Evolutionary conservation across 2,797 vertebrate genomes (phyloP).

Genomic region (Lepus townsendii): DNA sequence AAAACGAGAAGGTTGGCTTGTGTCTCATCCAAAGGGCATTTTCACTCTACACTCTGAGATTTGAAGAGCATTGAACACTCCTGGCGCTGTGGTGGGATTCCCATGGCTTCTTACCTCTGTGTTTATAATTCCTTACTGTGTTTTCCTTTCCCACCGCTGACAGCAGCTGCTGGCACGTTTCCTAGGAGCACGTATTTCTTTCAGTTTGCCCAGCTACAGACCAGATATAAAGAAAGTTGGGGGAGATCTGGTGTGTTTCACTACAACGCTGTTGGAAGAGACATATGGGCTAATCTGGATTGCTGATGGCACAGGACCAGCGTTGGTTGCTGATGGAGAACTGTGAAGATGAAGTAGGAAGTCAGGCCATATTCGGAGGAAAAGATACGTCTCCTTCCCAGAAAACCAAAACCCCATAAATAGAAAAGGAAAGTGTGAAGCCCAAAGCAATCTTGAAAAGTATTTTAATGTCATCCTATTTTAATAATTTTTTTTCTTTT

Average conservation of each 20-base stretch:
- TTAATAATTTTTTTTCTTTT: too few relatives aligned
- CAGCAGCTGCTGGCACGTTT: neutral
- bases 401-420: neutral
- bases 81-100: neutral
- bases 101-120: neutral
- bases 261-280: neutral
- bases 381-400: neutral
- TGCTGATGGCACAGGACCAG: neutral
- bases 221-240: neutral
- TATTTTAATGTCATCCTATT: neutral
- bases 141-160: neutral
- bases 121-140: neutral
- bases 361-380: neutral
- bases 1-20: neutral
- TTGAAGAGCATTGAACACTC: neutral
- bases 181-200: neutral
- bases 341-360: constrained; percentile 14
- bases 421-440: neutral
- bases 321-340: neutral
- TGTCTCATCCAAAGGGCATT: neutral
- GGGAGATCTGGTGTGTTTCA: constrained; percentile 12
- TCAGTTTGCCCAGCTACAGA: constrained; percentile 9
- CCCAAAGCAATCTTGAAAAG: constrained; percentile 14
- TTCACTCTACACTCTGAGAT: neutral
- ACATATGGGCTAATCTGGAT: neutral